A percentile compares a stretch with the other conserved stretches of the same genome.
Conservation (phyloP, 1,140 invertebrate species). For the Philaenus spumarius region DNA sequence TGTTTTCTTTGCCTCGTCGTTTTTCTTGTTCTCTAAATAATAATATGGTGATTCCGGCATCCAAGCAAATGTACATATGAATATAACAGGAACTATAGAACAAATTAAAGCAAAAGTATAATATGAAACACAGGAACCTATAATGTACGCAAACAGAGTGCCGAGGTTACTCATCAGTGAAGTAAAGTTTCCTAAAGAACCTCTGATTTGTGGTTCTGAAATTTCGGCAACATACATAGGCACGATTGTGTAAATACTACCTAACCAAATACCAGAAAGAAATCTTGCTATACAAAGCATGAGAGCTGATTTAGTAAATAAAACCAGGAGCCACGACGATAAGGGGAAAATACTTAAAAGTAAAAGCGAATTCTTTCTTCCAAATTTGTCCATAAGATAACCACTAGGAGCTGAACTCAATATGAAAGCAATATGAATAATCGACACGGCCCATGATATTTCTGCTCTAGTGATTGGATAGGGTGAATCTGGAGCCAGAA, state of each 20-base stretch:
- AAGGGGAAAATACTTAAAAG: conserved; percentile 50
- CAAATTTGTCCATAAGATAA: conserved; percentile 61
- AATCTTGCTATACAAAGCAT: conserved; percentile 17
- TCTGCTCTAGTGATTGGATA: conserved; percentile 4
- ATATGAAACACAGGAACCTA: conserved; percentile 68
- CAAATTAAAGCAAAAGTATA: conserved; percentile 55
- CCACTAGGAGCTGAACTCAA: conserved; percentile 28
- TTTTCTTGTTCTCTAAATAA: conserved; percentile 49
- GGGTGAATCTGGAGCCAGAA: conserved; percentile 34
- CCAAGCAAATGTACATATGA: conserved; percentile 57
- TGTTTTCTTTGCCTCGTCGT: conserved; percentile 52
- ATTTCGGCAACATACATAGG: conserved; percentile 59
- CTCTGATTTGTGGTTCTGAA: conserved; percentile 51
- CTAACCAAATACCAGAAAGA: conserved; percentile 41
- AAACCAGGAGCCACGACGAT: conserved; percentile 46
- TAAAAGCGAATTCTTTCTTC: conserved; percentile 61
- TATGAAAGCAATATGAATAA: conserved; percentile 21
- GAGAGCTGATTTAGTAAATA: background rate
- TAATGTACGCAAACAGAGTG: conserved; percentile 62
- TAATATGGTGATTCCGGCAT: conserved; percentile 80
- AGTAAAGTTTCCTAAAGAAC: conserved; percentile 55
- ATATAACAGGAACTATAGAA: conserved; percentile 49
- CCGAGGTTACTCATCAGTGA: conserved; percentile 65
- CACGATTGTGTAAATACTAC: conserved; percentile 44
- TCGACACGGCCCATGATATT: conserved; percentile 24